Percentiles rank a stretch among this genome's conserved stretches.
Conservation (phyloP, 2,888 invertebrate species). For the Halictus quadricinctus region DNA sequence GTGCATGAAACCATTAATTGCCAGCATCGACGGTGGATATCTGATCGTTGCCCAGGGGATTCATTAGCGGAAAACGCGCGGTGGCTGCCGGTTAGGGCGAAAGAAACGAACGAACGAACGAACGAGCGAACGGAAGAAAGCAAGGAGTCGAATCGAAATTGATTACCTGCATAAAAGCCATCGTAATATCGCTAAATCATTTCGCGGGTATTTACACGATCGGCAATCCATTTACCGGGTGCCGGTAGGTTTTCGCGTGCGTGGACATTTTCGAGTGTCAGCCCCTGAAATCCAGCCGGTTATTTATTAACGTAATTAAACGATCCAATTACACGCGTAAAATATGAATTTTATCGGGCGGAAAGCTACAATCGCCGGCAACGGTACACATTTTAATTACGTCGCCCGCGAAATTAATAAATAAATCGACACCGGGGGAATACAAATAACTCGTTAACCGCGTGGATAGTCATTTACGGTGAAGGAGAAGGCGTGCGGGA, state of each 20-base stretch:
- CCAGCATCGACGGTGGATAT: slow-evolving; percentile 47
- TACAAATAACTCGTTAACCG: slow-evolving; percentile 37
- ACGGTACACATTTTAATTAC: slow-evolving; percentile 51
- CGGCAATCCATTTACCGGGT: slow-evolving; percentile 39
- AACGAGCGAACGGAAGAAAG: slow-evolving; percentile 19
- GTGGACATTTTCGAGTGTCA: slow-evolving; percentile 40
- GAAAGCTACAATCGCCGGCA: slow-evolving; percentile 11
- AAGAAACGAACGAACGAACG: slow-evolving; percentile 22
- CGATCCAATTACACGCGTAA: slow-evolving; percentile 51
- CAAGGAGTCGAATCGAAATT: slow-evolving; percentile 51
- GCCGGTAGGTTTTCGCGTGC: slow-evolving; percentile 37
- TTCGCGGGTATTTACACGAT: slow-evolving; percentile 45
- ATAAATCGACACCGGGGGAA: slow-evolving; percentile 22
- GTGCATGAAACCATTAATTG: slow-evolving; percentile 34
- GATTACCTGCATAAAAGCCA: slow-evolving; percentile 50
- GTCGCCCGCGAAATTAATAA: slow-evolving; percentile 39
- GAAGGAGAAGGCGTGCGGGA: background rate
- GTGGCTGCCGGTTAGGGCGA: slow-evolving; percentile 20
- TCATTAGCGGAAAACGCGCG: slow-evolving; percentile 65
- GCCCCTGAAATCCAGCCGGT: slow-evolving; percentile 20
- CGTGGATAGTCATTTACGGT: background rate
- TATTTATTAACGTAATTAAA: slow-evolving; percentile 57
- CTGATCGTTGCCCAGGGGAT: slow-evolving; percentile 64
- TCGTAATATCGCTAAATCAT: slow-evolving; percentile 53
- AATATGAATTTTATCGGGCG: slow-evolving; percentile 50